phyloP scores from a whole-genome alignment of 2,797 vertebrate genomes.

The Gambusia yucatana region DNA sequence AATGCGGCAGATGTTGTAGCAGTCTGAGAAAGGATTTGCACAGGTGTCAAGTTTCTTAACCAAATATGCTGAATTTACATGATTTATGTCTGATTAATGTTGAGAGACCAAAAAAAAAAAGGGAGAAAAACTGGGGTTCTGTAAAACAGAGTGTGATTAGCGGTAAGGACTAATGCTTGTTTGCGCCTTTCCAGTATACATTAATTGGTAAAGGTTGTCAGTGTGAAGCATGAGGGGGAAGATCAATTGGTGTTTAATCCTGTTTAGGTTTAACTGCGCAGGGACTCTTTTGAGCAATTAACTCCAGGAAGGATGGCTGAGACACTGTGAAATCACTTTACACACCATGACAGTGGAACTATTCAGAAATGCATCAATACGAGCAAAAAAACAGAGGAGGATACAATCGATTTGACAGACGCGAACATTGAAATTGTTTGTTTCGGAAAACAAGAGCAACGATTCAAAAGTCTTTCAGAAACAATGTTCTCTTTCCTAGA shows the following conservation, averaged over 20 bases:
- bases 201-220: constrained; percentile 45
- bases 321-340: constrained; percentile 60
- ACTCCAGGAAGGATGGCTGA: constrained; percentile 46
- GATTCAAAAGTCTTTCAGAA: not conserved
- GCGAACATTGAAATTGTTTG: constrained; percentile 2
- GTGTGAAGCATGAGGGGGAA: constrained; percentile 50
- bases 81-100: constrained; percentile 27
- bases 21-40: constrained; percentile 3
- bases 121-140: constrained; percentile 16
- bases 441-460: not conserved
- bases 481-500: not conserved
- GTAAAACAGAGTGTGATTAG: constrained; percentile 33
- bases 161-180: constrained; percentile 32
- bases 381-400: constrained; percentile 8
- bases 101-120: not conserved
- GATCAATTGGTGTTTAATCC: constrained; percentile 62
- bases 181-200: constrained; percentile 41
- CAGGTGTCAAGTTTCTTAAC: constrained; percentile 13
- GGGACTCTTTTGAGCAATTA: constrained; percentile 60
- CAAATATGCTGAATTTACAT: constrained; percentile 20
- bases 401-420: constrained; percentile 25
- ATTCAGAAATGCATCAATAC: constrained; percentile 33
- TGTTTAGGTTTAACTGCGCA: constrained; percentile 46
- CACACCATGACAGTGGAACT: constrained; percentile 39
- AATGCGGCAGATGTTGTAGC: constrained; percentile 14